Percentiles rank a stretch among this genome's conserved stretches.
Conservation (phyloP, 2,797 vertebrate species). For the Sarcophilus harrisii region DNA sequence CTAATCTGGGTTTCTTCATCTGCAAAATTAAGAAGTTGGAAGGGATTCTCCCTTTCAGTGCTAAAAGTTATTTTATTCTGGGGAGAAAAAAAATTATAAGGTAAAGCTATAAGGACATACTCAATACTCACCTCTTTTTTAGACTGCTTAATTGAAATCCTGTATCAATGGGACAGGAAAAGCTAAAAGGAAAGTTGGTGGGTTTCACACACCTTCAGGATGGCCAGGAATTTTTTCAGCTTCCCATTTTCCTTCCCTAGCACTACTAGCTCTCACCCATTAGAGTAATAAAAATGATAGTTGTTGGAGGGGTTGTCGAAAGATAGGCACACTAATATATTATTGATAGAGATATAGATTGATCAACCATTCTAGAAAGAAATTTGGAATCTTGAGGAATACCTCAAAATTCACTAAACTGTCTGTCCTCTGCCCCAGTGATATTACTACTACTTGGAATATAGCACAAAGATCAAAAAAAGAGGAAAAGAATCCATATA, state of each 20-base stretch:
- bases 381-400: too few species aligned
- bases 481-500: too few species aligned
- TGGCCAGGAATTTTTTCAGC: conserved; percentile 90
- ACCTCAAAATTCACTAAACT: too few species aligned
- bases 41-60: neutral
- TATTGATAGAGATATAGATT: too few species aligned
- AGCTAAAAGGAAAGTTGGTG: conserved; percentile 43
- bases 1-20: neutral
- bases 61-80: neutral
- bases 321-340: too few species aligned
- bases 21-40: neutral
- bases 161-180: conserved; percentile 26
- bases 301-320: too few species aligned
- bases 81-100: conserved; percentile 35
- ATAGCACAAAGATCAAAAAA: too few species aligned
- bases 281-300: too few species aligned
- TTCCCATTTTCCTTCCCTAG: conserved; percentile 89
- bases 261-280: conserved; percentile 84
- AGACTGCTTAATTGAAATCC: conserved; percentile 53
- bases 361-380: too few species aligned
- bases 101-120: conserved; percentile 23
- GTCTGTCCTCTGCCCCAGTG: too few species aligned
- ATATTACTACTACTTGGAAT: too few species aligned
- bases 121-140: neutral
- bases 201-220: conserved; percentile 87